These are phyloP conservation scores for Heliconius aoede DNA, from an alignment of 2,888 invertebrate species.

Conservation along the genomic window DNA sequence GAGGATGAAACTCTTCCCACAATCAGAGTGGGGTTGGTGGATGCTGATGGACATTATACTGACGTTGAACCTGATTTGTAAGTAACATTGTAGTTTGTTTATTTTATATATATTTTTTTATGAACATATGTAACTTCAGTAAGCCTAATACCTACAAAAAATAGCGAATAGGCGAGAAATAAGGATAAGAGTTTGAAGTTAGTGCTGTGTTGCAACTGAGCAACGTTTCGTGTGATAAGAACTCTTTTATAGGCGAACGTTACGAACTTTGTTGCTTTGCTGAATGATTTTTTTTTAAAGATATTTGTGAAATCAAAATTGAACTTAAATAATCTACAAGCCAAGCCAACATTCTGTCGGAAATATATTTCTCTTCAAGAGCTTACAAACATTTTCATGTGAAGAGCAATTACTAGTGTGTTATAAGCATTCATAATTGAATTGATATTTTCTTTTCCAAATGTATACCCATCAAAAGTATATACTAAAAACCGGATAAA, in stretches of 20 bases:
- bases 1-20: slow-evolving; percentile 78
- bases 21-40: slow-evolving; percentile 76
- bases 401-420: neutral
- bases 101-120: neutral
- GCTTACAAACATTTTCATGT: neutral
- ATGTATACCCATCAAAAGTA: neutral
- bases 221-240: too few relatives aligned
- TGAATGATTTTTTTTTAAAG: too few relatives aligned
- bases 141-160: too few relatives aligned
- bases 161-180: too few relatives aligned
- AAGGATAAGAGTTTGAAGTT: too few relatives aligned
- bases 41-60: slow-evolving; percentile 77
- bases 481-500: neutral
- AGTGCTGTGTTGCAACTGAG: too few relatives aligned
- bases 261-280: too few relatives aligned
- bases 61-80: slow-evolving; percentile 79
- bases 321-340: too few relatives aligned
- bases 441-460: neutral
- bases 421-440: neutral
- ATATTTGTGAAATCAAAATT: too few relatives aligned
- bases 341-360: too few relatives aligned
- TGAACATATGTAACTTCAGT: neutral
- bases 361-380: neutral
- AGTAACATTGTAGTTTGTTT: slow-evolving; percentile 55
- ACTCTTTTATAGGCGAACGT: too few relatives aligned